A percentile compares a stretch with the other conserved stretches of the same genome.
These are phyloP conservation scores for Caenorhabditis inopinata DNA, from an alignment of 1,140 invertebrate species.

Conservation along the genomic window DNA sequence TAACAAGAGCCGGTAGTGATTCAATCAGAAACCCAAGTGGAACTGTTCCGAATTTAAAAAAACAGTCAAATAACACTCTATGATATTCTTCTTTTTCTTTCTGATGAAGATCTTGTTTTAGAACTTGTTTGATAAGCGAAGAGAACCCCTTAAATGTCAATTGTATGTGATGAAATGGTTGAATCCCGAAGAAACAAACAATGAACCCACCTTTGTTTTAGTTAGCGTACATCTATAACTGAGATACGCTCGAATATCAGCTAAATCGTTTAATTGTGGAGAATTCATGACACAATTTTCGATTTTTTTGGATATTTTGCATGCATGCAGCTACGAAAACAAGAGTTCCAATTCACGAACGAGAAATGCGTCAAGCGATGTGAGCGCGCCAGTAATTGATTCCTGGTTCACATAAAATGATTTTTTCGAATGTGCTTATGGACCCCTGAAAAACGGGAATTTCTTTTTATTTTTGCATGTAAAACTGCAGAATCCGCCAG, in stretches of 20 bases:
- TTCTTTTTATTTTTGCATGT: too few species aligned
- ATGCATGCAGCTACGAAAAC: background rate
- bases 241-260: background rate
- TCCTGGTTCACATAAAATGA: background rate
- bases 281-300: too few species aligned
- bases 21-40: background rate
- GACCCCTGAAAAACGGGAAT: too few species aligned
- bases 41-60: background rate
- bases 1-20: background rate
- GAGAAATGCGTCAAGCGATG: background rate
- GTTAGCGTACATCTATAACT: background rate
- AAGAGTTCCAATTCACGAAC: constrained; percentile 12
- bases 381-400: background rate
- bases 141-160: background rate
- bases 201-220: background rate
- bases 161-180: too few species aligned
- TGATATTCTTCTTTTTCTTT: background rate
- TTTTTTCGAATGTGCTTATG: too few species aligned
- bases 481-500: too few species aligned
- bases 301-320: too few species aligned
- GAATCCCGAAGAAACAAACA: background rate
- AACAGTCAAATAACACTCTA: background rate
- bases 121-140: background rate
- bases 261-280: background rate
- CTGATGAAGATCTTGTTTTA: background rate